Conservation (phyloP, 2,113 vertebrate genomes). For the Hippocampus abdominalis region DNA sequence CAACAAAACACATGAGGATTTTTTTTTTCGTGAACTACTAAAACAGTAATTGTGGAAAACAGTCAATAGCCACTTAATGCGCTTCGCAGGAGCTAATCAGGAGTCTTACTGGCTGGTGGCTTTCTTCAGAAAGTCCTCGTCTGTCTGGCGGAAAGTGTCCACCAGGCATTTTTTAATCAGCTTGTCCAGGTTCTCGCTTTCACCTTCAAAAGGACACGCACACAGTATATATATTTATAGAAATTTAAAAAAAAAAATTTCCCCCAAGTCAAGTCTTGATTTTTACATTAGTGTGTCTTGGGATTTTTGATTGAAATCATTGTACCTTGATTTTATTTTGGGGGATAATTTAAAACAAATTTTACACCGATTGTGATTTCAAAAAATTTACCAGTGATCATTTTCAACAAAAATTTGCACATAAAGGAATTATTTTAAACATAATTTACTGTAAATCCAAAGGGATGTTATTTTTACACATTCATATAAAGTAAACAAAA, state of each 20-base stretch:
- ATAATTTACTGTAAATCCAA: not conserved
- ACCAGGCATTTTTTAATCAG: conserved; percentile 88
- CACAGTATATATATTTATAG: not conserved
- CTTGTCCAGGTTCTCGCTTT: conserved; percentile 82
- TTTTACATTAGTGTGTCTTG: too few relatives aligned
- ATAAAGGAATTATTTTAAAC: too few relatives aligned
- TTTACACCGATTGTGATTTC: too few relatives aligned
- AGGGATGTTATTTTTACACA: too few relatives aligned
- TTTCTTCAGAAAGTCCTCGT: conserved; percentile 93
- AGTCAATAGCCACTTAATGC: not conserved
- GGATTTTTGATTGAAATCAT: too few relatives aligned
- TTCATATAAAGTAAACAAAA: too few relatives aligned
- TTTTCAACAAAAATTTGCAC: too few relatives aligned
- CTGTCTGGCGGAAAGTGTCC: conserved; percentile 90
- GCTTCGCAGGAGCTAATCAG: not conserved
- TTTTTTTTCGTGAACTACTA: not conserved
- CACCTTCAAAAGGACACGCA: conserved; percentile 69
- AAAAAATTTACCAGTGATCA: too few relatives aligned
- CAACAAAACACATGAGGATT: not conserved
- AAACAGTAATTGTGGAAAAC: not conserved
- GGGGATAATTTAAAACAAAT: too few relatives aligned
- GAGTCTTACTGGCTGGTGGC: conserved; percentile 91
- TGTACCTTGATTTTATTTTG: too few relatives aligned
- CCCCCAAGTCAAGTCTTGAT: not conserved
- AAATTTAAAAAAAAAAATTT: too few relatives aligned